Evolutionary conservation across 2,113 vertebrate genomes (phyloP).

Genomic region (Oreochromis spilurus): DNA sequence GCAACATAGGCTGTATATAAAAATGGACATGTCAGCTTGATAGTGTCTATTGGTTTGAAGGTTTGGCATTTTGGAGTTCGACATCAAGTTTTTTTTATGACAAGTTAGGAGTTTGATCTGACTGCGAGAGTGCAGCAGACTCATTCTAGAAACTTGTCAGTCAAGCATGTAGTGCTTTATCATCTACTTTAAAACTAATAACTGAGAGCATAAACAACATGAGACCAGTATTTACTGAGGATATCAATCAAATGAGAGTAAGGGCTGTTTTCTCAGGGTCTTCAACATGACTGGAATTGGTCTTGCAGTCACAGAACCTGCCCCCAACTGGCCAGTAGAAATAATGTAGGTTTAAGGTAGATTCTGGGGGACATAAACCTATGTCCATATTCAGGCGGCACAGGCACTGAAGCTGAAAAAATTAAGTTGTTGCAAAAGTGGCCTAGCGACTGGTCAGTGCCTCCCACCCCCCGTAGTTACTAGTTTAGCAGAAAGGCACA

Average conservation of each 20-base stretch:
- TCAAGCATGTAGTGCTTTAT: not conserved
- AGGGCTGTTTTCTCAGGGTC: not conserved
- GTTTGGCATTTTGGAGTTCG: not conserved
- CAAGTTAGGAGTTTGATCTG: not conserved
- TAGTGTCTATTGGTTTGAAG: accelerated
- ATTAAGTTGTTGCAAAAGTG: not conserved
- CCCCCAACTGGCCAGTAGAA: not conserved
- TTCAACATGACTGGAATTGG: not conserved
- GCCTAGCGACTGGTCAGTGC: not conserved
- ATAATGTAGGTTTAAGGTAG: not conserved
- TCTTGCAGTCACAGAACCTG: not conserved
- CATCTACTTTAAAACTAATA: not conserved
- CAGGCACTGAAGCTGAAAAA: not conserved
- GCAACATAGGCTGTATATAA: too few species aligned
- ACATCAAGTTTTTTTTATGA: not conserved
- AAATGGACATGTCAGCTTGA: too few species aligned
- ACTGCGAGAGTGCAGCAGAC: not conserved
- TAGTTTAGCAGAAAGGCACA: too few species aligned
- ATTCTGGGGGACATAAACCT: not conserved
- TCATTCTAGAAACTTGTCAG: not conserved
- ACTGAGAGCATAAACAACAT: not conserved
- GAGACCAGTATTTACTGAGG: not conserved
- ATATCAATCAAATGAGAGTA: not conserved
- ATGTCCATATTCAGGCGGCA: not conserved
- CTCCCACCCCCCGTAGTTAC: too few species aligned